A percentile compares a stretch with the other conserved stretches of the same genome.
These are phyloP conservation scores for Drosophila anceps DNA, from an alignment of 2,888 invertebrate genomes.

Conservation along the genomic window DNA sequence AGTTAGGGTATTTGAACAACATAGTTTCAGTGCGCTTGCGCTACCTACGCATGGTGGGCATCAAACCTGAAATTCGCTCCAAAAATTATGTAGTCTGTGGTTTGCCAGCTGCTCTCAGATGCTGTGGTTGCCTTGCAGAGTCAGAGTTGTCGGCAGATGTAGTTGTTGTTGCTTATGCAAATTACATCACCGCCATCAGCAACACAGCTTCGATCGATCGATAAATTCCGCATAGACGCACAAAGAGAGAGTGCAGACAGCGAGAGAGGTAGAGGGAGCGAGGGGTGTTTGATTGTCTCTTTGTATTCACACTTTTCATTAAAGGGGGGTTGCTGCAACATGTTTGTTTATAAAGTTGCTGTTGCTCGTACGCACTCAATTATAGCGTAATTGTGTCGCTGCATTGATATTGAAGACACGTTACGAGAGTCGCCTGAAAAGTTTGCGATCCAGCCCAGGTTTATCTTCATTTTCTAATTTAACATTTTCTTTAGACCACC, in stretches of 20 bases:
- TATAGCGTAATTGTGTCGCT: slow-evolving; percentile 69
- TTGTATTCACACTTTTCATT: slow-evolving; percentile 46
- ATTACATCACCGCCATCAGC: slow-evolving; percentile 68
- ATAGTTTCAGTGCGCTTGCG: slow-evolving; percentile 44
- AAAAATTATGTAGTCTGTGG: slow-evolving; percentile 59
- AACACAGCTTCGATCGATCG: slow-evolving; percentile 35
- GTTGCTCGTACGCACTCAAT: slow-evolving; percentile 66
- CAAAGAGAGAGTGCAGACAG: slow-evolving; percentile 16
- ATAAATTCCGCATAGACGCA: slow-evolving; percentile 36
- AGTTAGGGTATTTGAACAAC: slow-evolving; percentile 38
- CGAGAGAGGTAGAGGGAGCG: slow-evolving; percentile 6
- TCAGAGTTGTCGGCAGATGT: slow-evolving; percentile 16
- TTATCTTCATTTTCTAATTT: not conserved
- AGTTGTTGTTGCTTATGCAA: slow-evolving; percentile 61
- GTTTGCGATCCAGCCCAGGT: not conserved
- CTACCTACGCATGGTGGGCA: slow-evolving; percentile 58
- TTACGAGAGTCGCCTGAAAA: not conserved
- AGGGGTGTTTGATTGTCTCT: slow-evolving; percentile 20
- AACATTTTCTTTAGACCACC: not conserved
- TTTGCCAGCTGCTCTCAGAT: slow-evolving; percentile 29
- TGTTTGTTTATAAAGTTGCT: slow-evolving; percentile 48
- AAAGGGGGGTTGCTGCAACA: slow-evolving; percentile 36
- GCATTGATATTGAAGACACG: slow-evolving; percentile 31
- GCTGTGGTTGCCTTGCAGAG: slow-evolving; percentile 20
- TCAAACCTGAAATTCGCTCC: slow-evolving; percentile 70